Conservation (phyloP, 2,797 vertebrate genomes). For the Hydrolagus colliei region DNA sequence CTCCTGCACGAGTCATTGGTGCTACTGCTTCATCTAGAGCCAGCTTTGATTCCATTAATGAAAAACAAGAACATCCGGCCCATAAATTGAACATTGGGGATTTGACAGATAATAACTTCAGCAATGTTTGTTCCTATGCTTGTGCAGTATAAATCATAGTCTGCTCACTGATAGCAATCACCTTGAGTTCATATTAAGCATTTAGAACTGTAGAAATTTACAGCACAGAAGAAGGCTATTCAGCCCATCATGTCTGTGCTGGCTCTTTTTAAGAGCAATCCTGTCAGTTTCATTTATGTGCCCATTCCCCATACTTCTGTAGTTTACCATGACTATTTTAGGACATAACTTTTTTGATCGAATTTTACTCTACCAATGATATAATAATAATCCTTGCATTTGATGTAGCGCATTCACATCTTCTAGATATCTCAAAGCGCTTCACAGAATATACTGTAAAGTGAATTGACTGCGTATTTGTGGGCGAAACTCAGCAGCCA, state of each 20-base stretch:
- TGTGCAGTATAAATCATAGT: not conserved
- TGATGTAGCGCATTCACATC: no score
- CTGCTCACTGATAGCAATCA: not conserved
- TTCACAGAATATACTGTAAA: no score
- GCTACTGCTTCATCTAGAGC: not conserved
- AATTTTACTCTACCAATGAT: not conserved
- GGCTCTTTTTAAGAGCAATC: no score
- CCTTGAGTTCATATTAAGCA: not conserved
- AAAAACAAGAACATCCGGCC: not conserved
- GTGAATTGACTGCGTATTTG: no score
- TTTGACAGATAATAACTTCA: constrained; percentile 4
- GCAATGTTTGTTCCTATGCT: constrained; percentile 3
- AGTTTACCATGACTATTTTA: not conserved
- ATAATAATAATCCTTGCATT: no score
- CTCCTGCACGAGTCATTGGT: not conserved
- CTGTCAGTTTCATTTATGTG: no score
- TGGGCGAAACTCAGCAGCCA: no score
- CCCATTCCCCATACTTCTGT: no score
- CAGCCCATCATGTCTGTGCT: no score
- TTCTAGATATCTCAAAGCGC: no score
- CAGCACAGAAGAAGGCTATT: no score
- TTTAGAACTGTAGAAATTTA: not conserved
- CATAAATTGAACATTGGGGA: not conserved
- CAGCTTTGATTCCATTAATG: constrained; percentile 7
- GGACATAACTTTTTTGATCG: not conserved